Conservation (phyloP, 2,888 invertebrate genomes). For the Oxytorus armatus region DNA sequence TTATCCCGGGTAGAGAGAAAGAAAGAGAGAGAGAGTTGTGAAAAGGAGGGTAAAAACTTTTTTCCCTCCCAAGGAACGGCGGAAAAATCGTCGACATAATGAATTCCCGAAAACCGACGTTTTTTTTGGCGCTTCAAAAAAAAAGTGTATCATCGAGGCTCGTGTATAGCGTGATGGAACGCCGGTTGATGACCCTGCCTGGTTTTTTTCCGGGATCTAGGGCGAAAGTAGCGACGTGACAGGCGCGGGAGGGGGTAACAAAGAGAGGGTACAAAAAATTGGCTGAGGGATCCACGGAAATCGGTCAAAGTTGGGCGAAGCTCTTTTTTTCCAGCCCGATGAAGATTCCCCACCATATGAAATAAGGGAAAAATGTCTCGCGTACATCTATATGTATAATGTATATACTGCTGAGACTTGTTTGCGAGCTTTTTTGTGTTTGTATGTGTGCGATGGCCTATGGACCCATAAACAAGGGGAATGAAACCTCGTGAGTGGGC, state of each 20-base stretch:
- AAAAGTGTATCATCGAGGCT: neutral
- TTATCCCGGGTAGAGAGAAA: slow-evolving; percentile 1
- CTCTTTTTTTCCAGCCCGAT: slow-evolving; percentile 63
- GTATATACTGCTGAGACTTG: slow-evolving; percentile 23
- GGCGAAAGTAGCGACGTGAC: slow-evolving; percentile 30
- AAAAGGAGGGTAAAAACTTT: slow-evolving; percentile 39
- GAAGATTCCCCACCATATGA: slow-evolving; percentile 47
- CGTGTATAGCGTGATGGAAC: slow-evolving; percentile 37
- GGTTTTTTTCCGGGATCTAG: slow-evolving; percentile 41
- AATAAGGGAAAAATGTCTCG: slow-evolving; percentile 59
- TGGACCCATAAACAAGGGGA: slow-evolving; percentile 11
- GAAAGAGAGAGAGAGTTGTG: slow-evolving; percentile 15
- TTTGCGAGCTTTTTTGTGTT: slow-evolving; percentile 3
- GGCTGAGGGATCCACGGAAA: slow-evolving; percentile 66
- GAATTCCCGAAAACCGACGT: slow-evolving; percentile 54
- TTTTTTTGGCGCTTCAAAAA: slow-evolving; percentile 15
- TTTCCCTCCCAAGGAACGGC: slow-evolving; percentile 4
- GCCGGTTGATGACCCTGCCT: slow-evolving; percentile 40
- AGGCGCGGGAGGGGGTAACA: slow-evolving; percentile 12
- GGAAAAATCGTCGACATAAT: slow-evolving; percentile 47
- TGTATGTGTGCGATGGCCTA: neutral
- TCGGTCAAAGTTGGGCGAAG: slow-evolving; percentile 69
- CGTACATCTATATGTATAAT: slow-evolving; percentile 3
- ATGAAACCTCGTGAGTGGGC: slow-evolving; percentile 53
- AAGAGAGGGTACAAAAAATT: slow-evolving; percentile 56